phyloP scores from a whole-genome alignment of 2,113 vertebrate species.

The Antigone vipio region DNA sequence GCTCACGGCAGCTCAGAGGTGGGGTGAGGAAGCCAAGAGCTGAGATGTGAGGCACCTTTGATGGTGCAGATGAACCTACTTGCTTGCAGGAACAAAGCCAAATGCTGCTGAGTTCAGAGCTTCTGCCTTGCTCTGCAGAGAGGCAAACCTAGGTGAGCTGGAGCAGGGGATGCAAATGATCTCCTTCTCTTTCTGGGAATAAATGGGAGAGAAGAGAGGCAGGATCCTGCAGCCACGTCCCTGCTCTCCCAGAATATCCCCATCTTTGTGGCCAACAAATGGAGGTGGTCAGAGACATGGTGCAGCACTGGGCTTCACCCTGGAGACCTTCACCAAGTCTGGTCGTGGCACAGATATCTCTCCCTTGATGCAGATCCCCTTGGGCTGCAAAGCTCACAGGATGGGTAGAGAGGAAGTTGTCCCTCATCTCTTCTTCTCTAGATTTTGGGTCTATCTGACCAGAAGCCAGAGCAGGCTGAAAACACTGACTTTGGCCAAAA shows the following conservation, averaged over 20 bases:
- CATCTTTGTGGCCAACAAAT: background rate
- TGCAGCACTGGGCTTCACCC: background rate
- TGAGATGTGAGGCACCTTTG: background rate
- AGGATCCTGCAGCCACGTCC: fast-evolving
- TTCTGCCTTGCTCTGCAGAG: background rate
- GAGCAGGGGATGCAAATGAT: background rate
- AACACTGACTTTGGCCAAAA: background rate
- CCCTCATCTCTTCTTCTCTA: background rate
- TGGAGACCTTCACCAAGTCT: background rate
- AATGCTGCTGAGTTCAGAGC: background rate
- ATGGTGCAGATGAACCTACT: background rate
- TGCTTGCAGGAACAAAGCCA: background rate
- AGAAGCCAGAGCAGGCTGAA: background rate
- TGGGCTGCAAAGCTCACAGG: background rate
- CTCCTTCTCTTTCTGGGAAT: background rate
- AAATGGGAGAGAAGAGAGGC: background rate
- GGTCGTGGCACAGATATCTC: fast-evolving
- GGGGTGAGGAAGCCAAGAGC: background rate
- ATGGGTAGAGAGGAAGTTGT: background rate
- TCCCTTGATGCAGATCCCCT: fast-evolving
- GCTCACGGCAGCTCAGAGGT: background rate
- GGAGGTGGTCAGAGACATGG: background rate
- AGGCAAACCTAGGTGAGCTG: background rate
- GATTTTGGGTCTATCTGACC: background rate
- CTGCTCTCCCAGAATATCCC: background rate